Conservation (phyloP, 2,888 invertebrate genomes). For the Seladonia tumulorum region DNA sequence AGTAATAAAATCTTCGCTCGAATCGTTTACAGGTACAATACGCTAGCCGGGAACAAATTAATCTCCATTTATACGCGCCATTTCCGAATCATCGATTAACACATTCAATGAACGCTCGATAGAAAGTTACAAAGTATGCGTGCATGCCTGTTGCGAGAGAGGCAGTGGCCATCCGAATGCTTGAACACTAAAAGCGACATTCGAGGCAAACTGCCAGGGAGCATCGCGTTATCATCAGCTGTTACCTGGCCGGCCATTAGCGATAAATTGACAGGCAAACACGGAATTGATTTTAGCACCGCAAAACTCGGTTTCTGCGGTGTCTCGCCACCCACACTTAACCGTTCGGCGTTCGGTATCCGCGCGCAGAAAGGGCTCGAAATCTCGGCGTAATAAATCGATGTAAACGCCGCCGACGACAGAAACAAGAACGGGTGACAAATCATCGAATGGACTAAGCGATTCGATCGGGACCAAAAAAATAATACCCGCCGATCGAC, state of each 20-base stretch:
- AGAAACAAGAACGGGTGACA: slow-evolving; percentile 60
- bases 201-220: slow-evolving; percentile 71
- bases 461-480: slow-evolving; percentile 35
- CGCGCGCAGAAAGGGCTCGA: slow-evolving; percentile 63
- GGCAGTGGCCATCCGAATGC: slow-evolving; percentile 59
- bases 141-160: slow-evolving; percentile 33
- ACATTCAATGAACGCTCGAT: slow-evolving; percentile 13
- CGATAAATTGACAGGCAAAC: slow-evolving; percentile 77
- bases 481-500: slow-evolving; percentile 56
- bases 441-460: slow-evolving; percentile 60
- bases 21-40: slow-evolving; percentile 8
- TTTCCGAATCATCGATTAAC: slow-evolving; percentile 19
- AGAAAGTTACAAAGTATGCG: slow-evolving; percentile 35
- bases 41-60: slow-evolving; percentile 1
- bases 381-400: slow-evolving; percentile 72
- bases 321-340: slow-evolving; percentile 73
- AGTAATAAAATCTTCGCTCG: background rate
- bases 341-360: slow-evolving; percentile 69
- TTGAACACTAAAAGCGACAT: slow-evolving; percentile 74
- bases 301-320: slow-evolving; percentile 75
- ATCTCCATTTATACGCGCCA: slow-evolving; percentile 16
- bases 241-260: slow-evolving; percentile 74
- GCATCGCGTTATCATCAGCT: slow-evolving; percentile 75
- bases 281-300: slow-evolving; percentile 77
- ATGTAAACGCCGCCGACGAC: slow-evolving; percentile 71